Conservation (phyloP, 2,888 invertebrate genomes). For the Erebia ligea region DNA sequence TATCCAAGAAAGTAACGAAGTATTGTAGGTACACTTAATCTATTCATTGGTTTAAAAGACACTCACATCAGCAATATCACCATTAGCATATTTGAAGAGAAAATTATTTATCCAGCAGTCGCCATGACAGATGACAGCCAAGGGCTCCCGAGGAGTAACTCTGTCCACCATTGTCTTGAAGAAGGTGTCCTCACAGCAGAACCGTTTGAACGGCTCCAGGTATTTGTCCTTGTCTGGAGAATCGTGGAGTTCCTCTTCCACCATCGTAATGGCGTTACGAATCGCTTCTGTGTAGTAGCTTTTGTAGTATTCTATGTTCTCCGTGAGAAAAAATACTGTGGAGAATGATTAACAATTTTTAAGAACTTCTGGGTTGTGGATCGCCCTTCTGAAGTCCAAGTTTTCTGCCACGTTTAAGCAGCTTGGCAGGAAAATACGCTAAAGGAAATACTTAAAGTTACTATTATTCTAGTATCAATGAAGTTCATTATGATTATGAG, state of each 20-base stretch:
- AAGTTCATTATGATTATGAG: too few relatives aligned
- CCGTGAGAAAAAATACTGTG: slow-evolving; percentile 84
- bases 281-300: slow-evolving; percentile 86
- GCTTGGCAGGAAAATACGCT: too few relatives aligned
- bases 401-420: too few relatives aligned
- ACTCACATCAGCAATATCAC: slow-evolving; percentile 79
- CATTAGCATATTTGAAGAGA: slow-evolving; percentile 83
- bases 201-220: slow-evolving; percentile 82
- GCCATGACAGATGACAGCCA: slow-evolving; percentile 88
- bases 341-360: slow-evolving; percentile 23
- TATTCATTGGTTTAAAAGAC: not conserved
- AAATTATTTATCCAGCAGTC: slow-evolving; percentile 91
- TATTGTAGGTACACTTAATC: not conserved
- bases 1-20: too few relatives aligned
- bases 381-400: too few relatives aligned
- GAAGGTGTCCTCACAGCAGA: slow-evolving; percentile 85
- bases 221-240: slow-evolving; percentile 77
- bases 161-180: slow-evolving; percentile 87
- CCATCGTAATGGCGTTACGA: slow-evolving; percentile 86
- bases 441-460: too few relatives aligned
- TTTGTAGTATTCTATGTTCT: slow-evolving; percentile 87
- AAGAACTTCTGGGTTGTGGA: too few relatives aligned
- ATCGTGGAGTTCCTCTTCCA: slow-evolving; percentile 69
- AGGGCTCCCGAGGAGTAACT: slow-evolving; percentile 84
- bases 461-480: too few relatives aligned